phyloP scores from a whole-genome alignment of 2,797 vertebrate genomes.

The Sebastes umbrosus region DNA sequence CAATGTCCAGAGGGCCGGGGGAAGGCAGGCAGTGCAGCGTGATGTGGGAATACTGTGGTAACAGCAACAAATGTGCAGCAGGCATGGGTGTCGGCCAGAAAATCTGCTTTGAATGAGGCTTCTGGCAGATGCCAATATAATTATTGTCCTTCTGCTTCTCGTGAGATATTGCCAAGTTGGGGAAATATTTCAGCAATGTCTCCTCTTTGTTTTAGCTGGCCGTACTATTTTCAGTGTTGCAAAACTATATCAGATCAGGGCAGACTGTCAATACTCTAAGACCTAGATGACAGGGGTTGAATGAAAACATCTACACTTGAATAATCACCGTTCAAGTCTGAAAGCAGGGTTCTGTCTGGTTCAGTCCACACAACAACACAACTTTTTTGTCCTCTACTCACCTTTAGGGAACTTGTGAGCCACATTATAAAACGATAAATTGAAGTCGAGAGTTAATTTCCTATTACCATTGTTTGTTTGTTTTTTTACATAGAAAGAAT shows the following conservation, averaged over 20 bases:
- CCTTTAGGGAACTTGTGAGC: not conserved
- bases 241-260: not conserved
- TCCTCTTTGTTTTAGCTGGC: not conserved
- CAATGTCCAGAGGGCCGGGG: slow-evolving; percentile 10
- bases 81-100: slow-evolving; percentile 18
- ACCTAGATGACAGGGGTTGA: not conserved
- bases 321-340: not conserved
- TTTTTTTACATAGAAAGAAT: not conserved
- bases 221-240: not conserved
- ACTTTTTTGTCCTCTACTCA: no score
- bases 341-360: not conserved
- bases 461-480: not conserved
- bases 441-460: not conserved
- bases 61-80: slow-evolving; percentile 29
- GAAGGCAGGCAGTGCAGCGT: slow-evolving; percentile 9
- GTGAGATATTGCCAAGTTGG: slow-evolving; percentile 3
- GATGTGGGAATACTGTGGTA: slow-evolving; percentile 28
- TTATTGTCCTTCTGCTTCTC: slow-evolving; percentile 29
- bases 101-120: slow-evolving; percentile 29
- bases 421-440: not conserved
- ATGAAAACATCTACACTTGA: not conserved
- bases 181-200: slow-evolving; percentile 14
- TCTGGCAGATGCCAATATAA: slow-evolving; percentile 26
- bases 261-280: not conserved
- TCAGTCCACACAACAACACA: not conserved